Conservation (phyloP, 2,888 invertebrate genomes). For the Ischnus inquisitorius region DNA sequence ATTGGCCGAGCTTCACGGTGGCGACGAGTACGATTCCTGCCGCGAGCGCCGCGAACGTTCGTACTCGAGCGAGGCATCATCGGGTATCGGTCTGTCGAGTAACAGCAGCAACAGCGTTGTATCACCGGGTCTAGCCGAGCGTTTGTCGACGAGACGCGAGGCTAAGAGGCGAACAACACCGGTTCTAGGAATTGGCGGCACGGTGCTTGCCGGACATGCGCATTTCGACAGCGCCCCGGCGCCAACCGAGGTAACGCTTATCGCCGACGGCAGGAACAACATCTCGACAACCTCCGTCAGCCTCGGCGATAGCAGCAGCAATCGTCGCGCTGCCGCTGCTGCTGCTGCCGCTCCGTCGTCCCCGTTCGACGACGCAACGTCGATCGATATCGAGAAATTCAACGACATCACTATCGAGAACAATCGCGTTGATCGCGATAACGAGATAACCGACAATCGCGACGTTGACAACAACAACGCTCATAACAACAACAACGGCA, state of each 20-base stretch:
- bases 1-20: constrained; percentile 75
- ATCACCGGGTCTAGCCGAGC: constrained; percentile 19
- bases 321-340: constrained; percentile 51
- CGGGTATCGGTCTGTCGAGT: constrained; percentile 33
- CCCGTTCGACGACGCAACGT: constrained; percentile 67
- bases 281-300: constrained; percentile 16
- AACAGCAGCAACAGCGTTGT: constrained; percentile 19
- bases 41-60: constrained; percentile 66
- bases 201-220: constrained; percentile 77
- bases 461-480: constrained; percentile 86
- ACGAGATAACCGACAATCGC: constrained; percentile 82
- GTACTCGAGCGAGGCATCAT: constrained; percentile 63
- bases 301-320: neutral
- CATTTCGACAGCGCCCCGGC: constrained; percentile 74
- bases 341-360: constrained; percentile 41
- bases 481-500: constrained; percentile 85
- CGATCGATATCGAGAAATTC: constrained; percentile 24
- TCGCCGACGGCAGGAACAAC: constrained; percentile 65
- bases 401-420: constrained; percentile 27
- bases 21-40: constrained; percentile 73
- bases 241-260: constrained; percentile 79
- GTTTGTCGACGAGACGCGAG: constrained; percentile 62
- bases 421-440: constrained; percentile 52
- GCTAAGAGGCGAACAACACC: constrained; percentile 73
- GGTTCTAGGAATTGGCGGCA: constrained; percentile 65